Base-by-base conservation (phyloP, 2,113 vertebrate species). In the Garra rufa region DNA sequence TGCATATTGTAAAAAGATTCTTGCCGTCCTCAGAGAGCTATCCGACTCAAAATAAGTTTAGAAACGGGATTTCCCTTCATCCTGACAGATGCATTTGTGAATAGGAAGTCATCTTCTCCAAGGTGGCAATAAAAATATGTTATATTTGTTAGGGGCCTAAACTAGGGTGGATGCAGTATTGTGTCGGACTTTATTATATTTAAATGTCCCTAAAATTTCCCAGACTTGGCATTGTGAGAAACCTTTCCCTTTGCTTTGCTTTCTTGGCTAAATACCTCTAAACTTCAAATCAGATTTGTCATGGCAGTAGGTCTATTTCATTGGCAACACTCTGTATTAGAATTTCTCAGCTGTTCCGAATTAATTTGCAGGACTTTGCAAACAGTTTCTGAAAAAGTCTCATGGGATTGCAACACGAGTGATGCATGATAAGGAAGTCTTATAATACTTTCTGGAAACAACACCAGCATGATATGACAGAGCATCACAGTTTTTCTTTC, bases 251-350 rank as follows among this genome's bases (percentile, higher is more conserved):
- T 73, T 14, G 41, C 28, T 44, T 46, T 73, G 43, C 69, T 43
- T 79, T 79, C 43, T 80, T 80, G 43, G 78, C 78, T 80, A 26
- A 46, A 67, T 65, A n/a, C 30, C 24, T 80, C n/a, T 28, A 26
- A 44, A 63, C 28, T 21, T 67, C 11, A 80, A 80, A 80, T 80
- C 43, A 48, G 59, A 67, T 80, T 80, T 67, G 78, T 48, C 78
- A 48, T 67, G 61, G 59, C 43, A 67, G 28, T 43, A 80, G 77
- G 24, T 67, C 17, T 65, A 4, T 21, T 80, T 46, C 26, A 65
- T 30, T 46, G 13, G 10, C 8, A 3, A 43, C 34, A 3, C 13
- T 78, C 17, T 17, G 34, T n/a, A 26, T 48, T 74, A 8, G 30
- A 10, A 38, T 76, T 65, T 48, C 59, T 65, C 59, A 80, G 43